Evolutionary conservation across 2,113 vertebrate species (phyloP), one percentile per base, ranked within the genome.

Genomic region (Herpailurus yagouaroundi): DNA sequence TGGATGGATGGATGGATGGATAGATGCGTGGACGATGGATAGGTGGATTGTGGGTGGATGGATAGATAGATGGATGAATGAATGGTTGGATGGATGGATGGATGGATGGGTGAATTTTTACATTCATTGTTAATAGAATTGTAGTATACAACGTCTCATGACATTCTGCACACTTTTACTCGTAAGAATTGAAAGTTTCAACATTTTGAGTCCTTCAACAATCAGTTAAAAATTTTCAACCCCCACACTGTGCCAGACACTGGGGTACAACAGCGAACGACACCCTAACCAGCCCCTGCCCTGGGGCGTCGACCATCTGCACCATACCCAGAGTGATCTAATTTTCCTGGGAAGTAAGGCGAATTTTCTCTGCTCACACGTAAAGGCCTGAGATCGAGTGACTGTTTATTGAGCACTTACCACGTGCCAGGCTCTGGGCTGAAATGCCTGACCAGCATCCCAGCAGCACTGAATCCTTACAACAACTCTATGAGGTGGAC

Each of bases 401-500:
- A 50, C 50, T 48, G 6, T 9, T 60, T 15, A 9, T 0, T 5
- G 63, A 73, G 81, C 74, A 27, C 85, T 57, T 4, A 36, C 25
- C 4, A 1, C 0, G 2, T 4, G 45, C 71, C 38, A 50, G 69
- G 41, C 66, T 88, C 91, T 16, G 13, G 31, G 36, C 0, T 31
- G 60, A 36, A 50, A 64, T 10, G 69, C 45, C 57, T 27, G 52
- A n/a, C 71, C 36, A 60, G 83, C 16, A 5, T 21, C 38, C 0
- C 1, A 18, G 48, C 68, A 29, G 14, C 73, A 8, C 9, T 7
- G 25, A 6, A 45, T 66, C 45, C 64, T 89, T 31, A 18, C 2
- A 2, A 25, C 21, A 60, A 33, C 36, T 64, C 0, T 0, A 0
- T 4, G 2, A 48, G 18, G 50, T 12, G 13, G n/a, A 7, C 1